Evolutionary conservation across 2,797 vertebrate genomes (phyloP).

Genomic region (Cirrhinus mrigala): DNA sequence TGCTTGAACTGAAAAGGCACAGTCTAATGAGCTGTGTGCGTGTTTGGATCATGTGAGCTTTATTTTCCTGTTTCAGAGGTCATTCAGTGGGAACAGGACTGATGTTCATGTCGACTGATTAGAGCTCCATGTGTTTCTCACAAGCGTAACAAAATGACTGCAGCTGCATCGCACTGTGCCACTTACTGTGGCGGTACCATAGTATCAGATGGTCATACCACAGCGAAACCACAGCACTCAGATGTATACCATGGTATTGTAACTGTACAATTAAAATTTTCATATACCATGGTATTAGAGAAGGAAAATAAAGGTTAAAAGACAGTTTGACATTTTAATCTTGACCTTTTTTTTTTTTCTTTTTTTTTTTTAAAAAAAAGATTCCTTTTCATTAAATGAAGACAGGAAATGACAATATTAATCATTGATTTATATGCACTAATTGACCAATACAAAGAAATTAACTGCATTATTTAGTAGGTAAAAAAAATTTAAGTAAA

Average conservation of each 20-base stretch:
- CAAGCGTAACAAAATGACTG: background rate
- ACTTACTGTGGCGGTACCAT: background rate
- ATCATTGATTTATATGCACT: too few species aligned
- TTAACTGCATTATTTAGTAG: background rate
- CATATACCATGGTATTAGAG: background rate
- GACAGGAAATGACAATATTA: too few species aligned
- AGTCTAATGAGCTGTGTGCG: background rate
- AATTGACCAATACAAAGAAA: too few species aligned
- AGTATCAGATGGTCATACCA: background rate
- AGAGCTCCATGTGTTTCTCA: background rate
- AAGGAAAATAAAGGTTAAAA: too few species aligned
- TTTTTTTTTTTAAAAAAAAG: too few species aligned
- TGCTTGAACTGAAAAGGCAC: background rate
- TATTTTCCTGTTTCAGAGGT: background rate
- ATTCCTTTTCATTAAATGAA: too few species aligned
- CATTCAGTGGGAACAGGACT: background rate
- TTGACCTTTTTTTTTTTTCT: too few species aligned
- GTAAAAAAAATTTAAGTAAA: too few species aligned
- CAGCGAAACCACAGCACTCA: background rate
- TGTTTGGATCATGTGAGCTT: conserved; percentile 9
- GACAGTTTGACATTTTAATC: too few species aligned
- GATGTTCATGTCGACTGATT: background rate
- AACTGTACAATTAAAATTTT: background rate
- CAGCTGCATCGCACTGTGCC: background rate
- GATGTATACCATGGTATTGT: background rate